A percentile compares a stretch with the other conserved stretches of the same genome.
Conservation (phyloP, 1,140 invertebrate species). For the Xylocopa sonorina region DNA sequence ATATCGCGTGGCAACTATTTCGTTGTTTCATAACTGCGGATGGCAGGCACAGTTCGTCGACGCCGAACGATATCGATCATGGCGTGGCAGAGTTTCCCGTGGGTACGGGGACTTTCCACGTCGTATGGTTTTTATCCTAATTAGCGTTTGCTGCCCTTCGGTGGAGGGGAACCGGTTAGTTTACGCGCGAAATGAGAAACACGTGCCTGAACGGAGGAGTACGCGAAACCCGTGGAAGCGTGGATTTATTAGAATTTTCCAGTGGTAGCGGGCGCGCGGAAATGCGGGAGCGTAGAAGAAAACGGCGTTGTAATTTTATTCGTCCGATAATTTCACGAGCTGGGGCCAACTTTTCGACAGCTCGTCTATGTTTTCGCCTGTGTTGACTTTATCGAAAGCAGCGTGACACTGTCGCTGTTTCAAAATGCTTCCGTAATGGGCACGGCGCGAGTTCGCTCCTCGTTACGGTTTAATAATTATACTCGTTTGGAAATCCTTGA, state of each 20-base stretch:
- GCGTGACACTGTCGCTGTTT: background rate
- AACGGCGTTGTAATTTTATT: background rate
- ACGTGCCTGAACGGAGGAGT: background rate
- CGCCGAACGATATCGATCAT: slow-evolving; percentile 10
- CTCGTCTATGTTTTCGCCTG: background rate
- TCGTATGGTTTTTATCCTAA: slow-evolving; percentile 45
- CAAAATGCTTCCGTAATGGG: background rate
- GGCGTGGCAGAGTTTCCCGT: slow-evolving; percentile 2
- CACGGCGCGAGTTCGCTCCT: background rate
- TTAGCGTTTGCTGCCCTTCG: slow-evolving; percentile 1
- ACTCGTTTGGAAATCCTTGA: slow-evolving; percentile 1
- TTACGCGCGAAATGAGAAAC: background rate
- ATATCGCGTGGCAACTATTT: background rate
- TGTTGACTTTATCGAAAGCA: background rate
- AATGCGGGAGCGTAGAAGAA: slow-evolving; percentile 22
- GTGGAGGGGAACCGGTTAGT: background rate
- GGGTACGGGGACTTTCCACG: slow-evolving; percentile 27
- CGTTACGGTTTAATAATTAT: slow-evolving; percentile 15
- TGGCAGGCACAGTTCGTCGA: background rate
- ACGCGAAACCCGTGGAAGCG: background rate
- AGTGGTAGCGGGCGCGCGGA: background rate
- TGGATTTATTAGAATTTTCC: slow-evolving; percentile 3
- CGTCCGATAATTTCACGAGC: slow-evolving; percentile 7
- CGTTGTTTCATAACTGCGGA: background rate
- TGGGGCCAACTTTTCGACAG: background rate